phyloP scores from a whole-genome alignment of 2,888 invertebrate genomes.

The Eudemis profundana region DNA sequence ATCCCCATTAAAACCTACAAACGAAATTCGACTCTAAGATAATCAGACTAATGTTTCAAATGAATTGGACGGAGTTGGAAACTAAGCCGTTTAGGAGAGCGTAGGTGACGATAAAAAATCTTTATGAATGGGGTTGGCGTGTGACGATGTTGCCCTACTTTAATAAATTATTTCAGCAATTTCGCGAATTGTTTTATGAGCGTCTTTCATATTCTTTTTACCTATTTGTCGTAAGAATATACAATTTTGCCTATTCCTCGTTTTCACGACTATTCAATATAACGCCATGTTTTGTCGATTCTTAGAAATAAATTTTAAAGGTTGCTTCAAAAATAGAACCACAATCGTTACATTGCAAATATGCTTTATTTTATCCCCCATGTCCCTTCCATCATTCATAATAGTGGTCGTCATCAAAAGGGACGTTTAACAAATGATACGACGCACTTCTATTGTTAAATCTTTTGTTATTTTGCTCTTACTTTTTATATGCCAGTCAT shows the following conservation, averaged over 20 bases:
- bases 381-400: slow-evolving; percentile 78
- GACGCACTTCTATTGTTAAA: slow-evolving; percentile 81
- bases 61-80: slow-evolving; percentile 10
- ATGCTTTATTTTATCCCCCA: slow-evolving; percentile 63
- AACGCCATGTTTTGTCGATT: slow-evolving; percentile 1
- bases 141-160: slow-evolving; percentile 71
- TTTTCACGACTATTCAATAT: not conserved
- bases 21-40: slow-evolving; percentile 48
- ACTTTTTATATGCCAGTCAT: slow-evolving; percentile 55
- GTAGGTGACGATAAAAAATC: slow-evolving; percentile 63
- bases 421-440: slow-evolving; percentile 85
- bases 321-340: slow-evolving; percentile 24
- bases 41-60: slow-evolving; percentile 41
- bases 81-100: slow-evolving; percentile 47
- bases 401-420: slow-evolving; percentile 82
- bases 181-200: slow-evolving; percentile 73
- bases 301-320: slow-evolving; percentile 6
- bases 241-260: slow-evolving; percentile 5
- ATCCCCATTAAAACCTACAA: slow-evolving; percentile 36
- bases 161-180: slow-evolving; percentile 74
- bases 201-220: slow-evolving; percentile 50
- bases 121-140: slow-evolving; percentile 76
- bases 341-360: slow-evolving; percentile 56
- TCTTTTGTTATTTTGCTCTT: slow-evolving; percentile 79
- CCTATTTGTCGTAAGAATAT: slow-evolving; percentile 41